Evolutionary conservation across 2,888 invertebrate genomes (phyloP), one percentile per base, ranked within the genome.

Genomic region (Ecliptopera silaceata): DNA sequence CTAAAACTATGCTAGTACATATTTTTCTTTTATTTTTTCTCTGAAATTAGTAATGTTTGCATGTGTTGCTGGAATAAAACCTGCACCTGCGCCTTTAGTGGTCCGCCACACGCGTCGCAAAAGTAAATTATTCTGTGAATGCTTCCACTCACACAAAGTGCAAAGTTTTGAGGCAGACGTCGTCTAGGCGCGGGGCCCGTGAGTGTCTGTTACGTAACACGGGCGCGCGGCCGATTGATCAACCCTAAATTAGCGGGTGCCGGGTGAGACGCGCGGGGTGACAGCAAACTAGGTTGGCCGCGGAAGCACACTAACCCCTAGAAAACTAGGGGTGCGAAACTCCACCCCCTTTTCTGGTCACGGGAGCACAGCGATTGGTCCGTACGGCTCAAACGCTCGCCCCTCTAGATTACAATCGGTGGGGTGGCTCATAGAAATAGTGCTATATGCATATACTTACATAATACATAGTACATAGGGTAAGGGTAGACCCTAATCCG

Each of bases 271-370:
- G 83, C 75, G 87, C 86, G 84, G 84, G 83, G 78, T 70, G 74
- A 82, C 82, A 77, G 82, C 84, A 88, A 91, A 90, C 91, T 91
- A 91, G 91, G 91, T 91, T 91, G 91, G 89, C 85, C 87, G 83
- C 90, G 91, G 86, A 91, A 91, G 89, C 91, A 91, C 87, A 91
- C 89, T 91, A 91, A 91, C 91, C 91, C 91, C 91, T 91, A 90
- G 91, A 91, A 91, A 91, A 90, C 91, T 90, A 89, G 91, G 91
- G 91, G 91, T 90, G 90, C 88, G 88, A 91, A 89, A 89, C 91
- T 89, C 91, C 91, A 80, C 91, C 91, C 90, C 76, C 89, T 89
- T 91, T 91, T 89, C 90, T 91, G 91, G 90, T 88, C 90, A 90
- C 84, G 85, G 79, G 87, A 84, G 86, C 87, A 84, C 85, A 80